phyloP scores from a whole-genome alignment of 2,797 vertebrate species.

The Etheostoma perlongum region DNA sequence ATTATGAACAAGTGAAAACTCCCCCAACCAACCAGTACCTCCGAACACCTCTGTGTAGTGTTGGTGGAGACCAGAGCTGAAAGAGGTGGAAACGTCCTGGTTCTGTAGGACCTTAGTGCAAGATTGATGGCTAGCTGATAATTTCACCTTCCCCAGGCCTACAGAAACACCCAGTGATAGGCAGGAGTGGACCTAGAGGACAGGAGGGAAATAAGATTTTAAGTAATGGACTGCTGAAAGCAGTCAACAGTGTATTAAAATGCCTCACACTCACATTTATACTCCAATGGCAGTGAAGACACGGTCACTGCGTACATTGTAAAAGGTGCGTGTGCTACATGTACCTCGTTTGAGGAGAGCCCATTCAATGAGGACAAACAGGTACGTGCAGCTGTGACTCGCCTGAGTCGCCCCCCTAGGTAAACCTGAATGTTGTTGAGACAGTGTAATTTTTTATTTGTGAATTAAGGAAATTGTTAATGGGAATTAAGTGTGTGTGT shows the following conservation, averaged over 20 bases:
- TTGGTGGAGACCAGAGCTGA: conserved; percentile 2
- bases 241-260: too few species aligned
- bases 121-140: fast-evolving
- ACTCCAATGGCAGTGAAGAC: background rate
- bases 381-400: conserved; percentile 39
- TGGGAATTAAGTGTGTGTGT: background rate
- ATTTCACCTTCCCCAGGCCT: background rate
- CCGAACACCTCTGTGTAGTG: conserved; percentile 38
- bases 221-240: background rate
- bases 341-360: conserved; percentile 13
- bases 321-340: background rate
- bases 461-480: background rate
- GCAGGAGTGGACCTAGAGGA: conserved; percentile 45
- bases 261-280: background rate
- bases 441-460: background rate
- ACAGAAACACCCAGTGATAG: conserved; percentile 26
- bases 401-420: conserved; percentile 46
- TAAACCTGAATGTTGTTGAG: conserved; percentile 26
- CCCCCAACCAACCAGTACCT: conserved; percentile 45
- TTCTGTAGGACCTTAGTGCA: conserved; percentile 32
- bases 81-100: background rate
- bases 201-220: background rate
- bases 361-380: conserved; percentile 51
- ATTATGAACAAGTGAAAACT: conserved; percentile 37
- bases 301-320: background rate